These are phyloP conservation scores for Diarsia mendica DNA, from an alignment of 2,888 invertebrate genomes.

Conservation along the genomic window DNA sequence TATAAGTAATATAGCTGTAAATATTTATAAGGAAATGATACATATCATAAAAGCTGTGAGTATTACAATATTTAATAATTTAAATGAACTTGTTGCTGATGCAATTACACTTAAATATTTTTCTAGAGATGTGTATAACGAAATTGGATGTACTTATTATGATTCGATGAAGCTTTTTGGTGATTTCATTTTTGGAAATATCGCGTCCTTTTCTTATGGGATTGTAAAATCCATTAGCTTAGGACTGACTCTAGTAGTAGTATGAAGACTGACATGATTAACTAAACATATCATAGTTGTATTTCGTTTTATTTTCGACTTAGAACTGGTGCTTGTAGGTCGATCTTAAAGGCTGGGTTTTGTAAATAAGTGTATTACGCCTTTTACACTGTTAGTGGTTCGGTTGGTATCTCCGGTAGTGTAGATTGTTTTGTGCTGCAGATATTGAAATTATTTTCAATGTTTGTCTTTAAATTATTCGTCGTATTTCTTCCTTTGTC, in stretches of 20 bases:
- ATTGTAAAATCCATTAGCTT: conserved; percentile 88
- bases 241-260: conserved; percentile 89
- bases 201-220: conserved; percentile 90
- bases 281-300: conserved; percentile 89
- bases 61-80: conserved; percentile 89
- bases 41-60: conserved; percentile 90
- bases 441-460: conserved; percentile 50
- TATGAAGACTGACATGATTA: conserved; percentile 88
- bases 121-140: conserved; percentile 89
- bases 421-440: conserved; percentile 69
- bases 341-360: conserved; percentile 90
- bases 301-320: conserved; percentile 88
- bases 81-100: conserved; percentile 88
- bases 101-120: conserved; percentile 89
- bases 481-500: neutral
- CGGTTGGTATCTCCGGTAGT: conserved; percentile 70
- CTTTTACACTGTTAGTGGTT: conserved; percentile 85
- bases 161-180: conserved; percentile 86
- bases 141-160: conserved; percentile 84
- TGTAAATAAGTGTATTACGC: conserved; percentile 88
- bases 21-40: conserved; percentile 85
- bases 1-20: conserved; percentile 83
- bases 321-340: conserved; percentile 90
- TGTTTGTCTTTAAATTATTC: neutral
- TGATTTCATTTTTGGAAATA: conserved; percentile 86